Evolutionary conservation across 2,888 invertebrate genomes (phyloP).

Genomic region (Lithodes maja): DNA sequence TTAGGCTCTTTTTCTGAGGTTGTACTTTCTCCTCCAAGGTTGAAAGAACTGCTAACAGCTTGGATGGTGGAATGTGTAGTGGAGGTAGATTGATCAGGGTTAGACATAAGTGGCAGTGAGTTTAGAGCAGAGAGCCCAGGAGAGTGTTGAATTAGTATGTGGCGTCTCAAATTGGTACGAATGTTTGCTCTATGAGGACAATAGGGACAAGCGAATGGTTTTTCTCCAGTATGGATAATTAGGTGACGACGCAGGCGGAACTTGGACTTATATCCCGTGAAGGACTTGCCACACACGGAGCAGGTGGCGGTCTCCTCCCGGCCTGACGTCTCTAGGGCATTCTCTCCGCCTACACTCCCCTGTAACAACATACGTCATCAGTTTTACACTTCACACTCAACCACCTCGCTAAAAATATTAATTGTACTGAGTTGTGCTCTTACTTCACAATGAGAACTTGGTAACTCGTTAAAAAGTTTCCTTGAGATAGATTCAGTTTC

Average conservation of each 20-base stretch:
- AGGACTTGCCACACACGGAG: slow-evolving; percentile 60
- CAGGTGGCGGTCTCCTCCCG: slow-evolving; percentile 57
- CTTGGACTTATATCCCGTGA: slow-evolving; percentile 65
- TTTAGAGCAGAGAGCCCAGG: slow-evolving; percentile 14
- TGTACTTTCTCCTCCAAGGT: slow-evolving; percentile 13
- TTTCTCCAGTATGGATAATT: slow-evolving; percentile 68
- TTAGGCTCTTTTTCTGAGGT: slow-evolving; percentile 12
- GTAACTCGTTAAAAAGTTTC: background rate
- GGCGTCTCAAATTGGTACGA: slow-evolving; percentile 49
- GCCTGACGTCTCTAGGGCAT: slow-evolving; percentile 42
- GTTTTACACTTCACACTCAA: slow-evolving; percentile 39
- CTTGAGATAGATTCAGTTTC: background rate
- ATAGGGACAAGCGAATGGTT: slow-evolving; percentile 63
- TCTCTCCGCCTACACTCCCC: slow-evolving; percentile 50
- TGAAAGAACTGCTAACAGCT: slow-evolving; percentile 21
- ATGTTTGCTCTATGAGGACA: slow-evolving; percentile 59
- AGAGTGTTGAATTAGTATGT: slow-evolving; percentile 38
- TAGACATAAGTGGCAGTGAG: slow-evolving; percentile 40
- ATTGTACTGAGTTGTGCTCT: background rate
- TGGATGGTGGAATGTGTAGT: slow-evolving; percentile 48
- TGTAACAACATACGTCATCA: slow-evolving; percentile 62
- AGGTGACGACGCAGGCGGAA: slow-evolving; percentile 65
- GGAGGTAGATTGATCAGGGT: slow-evolving; percentile 38
- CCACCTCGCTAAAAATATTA: background rate
- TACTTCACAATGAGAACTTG: background rate